Evolutionary conservation across 1,140 invertebrate genomes (phyloP), one percentile per base, ranked within the genome.

Genomic region (Phocides pigmalion): DNA sequence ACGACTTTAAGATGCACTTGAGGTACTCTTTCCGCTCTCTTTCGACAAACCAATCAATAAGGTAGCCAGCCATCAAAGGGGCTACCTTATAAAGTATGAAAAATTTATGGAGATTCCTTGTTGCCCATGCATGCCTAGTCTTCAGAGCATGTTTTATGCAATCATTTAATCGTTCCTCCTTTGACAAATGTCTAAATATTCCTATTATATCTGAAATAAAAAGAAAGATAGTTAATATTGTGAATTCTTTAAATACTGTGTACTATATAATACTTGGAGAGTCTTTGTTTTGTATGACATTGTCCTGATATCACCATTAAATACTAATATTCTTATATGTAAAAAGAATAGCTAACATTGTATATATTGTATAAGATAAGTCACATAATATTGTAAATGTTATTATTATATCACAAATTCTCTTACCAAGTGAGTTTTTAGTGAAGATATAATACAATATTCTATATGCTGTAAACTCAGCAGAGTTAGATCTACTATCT

Each of bases 371-470:
- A n/a, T n/a, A n/a, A n/a, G n/a, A n/a, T n/a, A n/a, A n/a, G n/a
- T n/a, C n/a, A n/a, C n/a, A n/a, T n/a, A n/a, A n/a, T n/a, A n/a
- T n/a, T n/a, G n/a, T n/a, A n/a, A 2, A 22, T 22, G 20, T 3
- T 22, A 22, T 32, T 11, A 32, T 3, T 11, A 11, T 11, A 11
- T 32, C n/a, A 32, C 5, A 32, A n/a, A 32, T 1, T 19, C 25
- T 70, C 92, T 88, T 94, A 99, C 98, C 98, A 94, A 97, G 94
- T 64, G 97, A 97, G 92, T 98, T 99, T 89, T 97, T 98, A 4
- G 98, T 99, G 79, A 98, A 99, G 64, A 99, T 98, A 79, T 98
- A 99, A 90, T 99, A 99, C 5, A 99, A 92, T 87, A 99, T 98
- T 64, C 96, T 94, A 92, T 99, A 99, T 56, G 98, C 97, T 35